Conservation (phyloP, 1,140 invertebrate genomes). For the Thaumatotibia leucotreta region DNA sequence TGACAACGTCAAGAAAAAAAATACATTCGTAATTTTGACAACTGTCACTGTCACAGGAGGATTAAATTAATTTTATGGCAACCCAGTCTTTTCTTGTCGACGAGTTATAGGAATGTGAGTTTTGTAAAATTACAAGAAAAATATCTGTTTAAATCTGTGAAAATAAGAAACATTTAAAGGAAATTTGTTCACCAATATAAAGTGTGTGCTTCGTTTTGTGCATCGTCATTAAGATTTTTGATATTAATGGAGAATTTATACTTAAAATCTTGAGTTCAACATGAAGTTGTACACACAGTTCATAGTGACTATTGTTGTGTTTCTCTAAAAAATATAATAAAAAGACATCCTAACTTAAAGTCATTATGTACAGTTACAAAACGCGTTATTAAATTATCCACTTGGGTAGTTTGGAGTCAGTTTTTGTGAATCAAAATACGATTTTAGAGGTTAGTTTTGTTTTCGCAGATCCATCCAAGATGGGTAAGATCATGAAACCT, state of each 20-base stretch:
- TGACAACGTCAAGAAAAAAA: neutral
- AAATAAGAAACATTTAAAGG: neutral
- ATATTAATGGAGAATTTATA: neutral
- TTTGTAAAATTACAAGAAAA: constrained; percentile 49
- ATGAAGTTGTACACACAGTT: constrained; percentile 31
- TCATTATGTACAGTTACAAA: neutral
- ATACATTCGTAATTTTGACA: neutral
- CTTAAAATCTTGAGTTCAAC: constrained; percentile 15
- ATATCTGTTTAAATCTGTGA: constrained; percentile 58
- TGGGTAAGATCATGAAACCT: constrained; percentile 99
- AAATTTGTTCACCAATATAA: neutral
- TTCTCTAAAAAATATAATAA: neutral
- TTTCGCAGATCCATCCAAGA: constrained; percentile 78
- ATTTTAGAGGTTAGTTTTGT: constrained; percentile 65
- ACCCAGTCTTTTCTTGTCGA: constrained; percentile 59
- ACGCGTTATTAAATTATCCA: neutral
- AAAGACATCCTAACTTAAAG: neutral
- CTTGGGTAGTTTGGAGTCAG: constrained; percentile 13
- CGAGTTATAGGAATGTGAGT: constrained; percentile 69
- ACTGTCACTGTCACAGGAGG: constrained; percentile 4
- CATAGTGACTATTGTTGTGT: constrained; percentile 18
- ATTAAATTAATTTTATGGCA: constrained; percentile 22
- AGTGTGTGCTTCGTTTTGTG: neutral
- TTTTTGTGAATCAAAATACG: constrained; percentile 16
- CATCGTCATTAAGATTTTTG: constrained; percentile 16